phyloP scores from a whole-genome alignment of 1,140 invertebrate genomes.

The Notospermus geniculatus region DNA sequence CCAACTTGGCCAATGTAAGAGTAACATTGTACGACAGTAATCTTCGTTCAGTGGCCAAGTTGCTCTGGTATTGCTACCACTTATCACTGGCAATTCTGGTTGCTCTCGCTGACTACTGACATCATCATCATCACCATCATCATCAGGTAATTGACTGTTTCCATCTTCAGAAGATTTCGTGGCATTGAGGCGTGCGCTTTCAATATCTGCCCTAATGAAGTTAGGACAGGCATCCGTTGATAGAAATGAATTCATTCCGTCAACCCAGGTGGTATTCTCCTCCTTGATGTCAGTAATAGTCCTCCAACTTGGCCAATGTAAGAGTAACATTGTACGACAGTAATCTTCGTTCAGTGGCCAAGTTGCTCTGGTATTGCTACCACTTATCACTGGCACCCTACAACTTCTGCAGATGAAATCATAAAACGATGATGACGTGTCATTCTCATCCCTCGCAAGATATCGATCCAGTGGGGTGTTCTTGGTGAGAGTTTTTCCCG shows the following conservation, averaged over 20 bases:
- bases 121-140: not conserved
- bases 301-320: not conserved
- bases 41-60: too few species aligned
- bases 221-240: not conserved
- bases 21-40: too few species aligned
- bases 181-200: not conserved
- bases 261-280: not conserved
- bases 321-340: too few species aligned
- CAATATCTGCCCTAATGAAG: not conserved
- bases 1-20: too few species aligned
- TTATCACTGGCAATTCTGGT: constrained; percentile 5
- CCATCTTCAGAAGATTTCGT: not conserved
- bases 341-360: too few species aligned
- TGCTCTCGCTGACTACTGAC: not conserved
- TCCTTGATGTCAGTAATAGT: not conserved
- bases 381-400: not conserved
- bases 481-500: not conserved
- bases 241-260: not conserved
- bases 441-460: not conserved
- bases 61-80: too few species aligned
- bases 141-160: not conserved
- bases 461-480: not conserved
- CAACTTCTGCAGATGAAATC: not conserved
- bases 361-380: too few species aligned
- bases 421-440: not conserved